Evolutionary conservation across 2,797 vertebrate genomes (phyloP).

Genomic region (Cirrhinus molitorella): DNA sequence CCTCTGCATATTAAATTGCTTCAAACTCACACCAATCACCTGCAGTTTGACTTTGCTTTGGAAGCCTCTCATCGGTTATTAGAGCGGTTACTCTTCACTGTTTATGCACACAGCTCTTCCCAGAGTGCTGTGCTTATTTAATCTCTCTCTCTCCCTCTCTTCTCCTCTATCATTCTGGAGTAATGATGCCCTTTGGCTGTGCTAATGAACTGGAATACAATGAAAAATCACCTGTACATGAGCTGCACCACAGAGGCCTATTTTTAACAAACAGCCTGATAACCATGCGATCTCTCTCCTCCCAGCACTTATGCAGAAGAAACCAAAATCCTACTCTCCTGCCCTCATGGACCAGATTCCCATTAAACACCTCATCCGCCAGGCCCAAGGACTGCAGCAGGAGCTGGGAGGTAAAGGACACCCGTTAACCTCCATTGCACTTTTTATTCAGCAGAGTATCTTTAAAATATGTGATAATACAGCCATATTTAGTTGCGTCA

Average conservation of each 20-base stretch:
- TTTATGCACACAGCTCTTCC: slow-evolving; percentile 73
- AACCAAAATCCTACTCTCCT: slow-evolving; percentile 96
- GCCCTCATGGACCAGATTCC: slow-evolving; percentile 98
- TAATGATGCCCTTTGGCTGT: slow-evolving; percentile 75
- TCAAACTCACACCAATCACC: slow-evolving; percentile 40
- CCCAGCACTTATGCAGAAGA: slow-evolving; percentile 93
- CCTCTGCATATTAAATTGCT: slow-evolving; percentile 35
- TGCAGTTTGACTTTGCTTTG: slow-evolving; percentile 41
- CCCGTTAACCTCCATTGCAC: neutral
- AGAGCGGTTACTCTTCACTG: slow-evolving; percentile 72
- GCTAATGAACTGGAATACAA: slow-evolving; percentile 76
- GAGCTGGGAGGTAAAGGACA: slow-evolving; percentile 88
- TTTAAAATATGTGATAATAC: neutral
- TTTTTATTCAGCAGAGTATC: neutral
- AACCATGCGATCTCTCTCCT: slow-evolving; percentile 12
- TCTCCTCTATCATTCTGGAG: slow-evolving; percentile 70
- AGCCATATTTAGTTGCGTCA: neutral
- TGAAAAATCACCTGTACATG: slow-evolving; percentile 73
- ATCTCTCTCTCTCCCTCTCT: slow-evolving; percentile 72
- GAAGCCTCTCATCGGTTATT: slow-evolving; percentile 75
- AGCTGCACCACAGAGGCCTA: slow-evolving; percentile 35
- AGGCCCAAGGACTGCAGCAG: slow-evolving; percentile 96
- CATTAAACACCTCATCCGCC: slow-evolving; percentile 96
- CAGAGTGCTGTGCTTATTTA: slow-evolving; percentile 79
- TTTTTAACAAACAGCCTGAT: slow-evolving; percentile 47